Conservation (phyloP, 1,140 invertebrate genomes). For the Probaryconus sp. region DNA sequence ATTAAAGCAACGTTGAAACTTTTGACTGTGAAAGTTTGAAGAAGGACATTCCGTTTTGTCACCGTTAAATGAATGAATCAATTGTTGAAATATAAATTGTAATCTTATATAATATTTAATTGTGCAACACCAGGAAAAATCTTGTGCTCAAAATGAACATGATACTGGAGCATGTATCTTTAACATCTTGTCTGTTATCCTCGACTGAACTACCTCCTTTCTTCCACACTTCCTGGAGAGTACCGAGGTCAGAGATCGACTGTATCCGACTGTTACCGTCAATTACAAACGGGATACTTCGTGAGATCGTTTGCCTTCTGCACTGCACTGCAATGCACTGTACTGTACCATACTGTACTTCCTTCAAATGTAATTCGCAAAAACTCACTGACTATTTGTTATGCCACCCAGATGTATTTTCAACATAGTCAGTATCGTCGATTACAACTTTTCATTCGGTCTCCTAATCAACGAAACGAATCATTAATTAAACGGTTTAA, state of each 20-base stretch:
- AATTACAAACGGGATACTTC: constrained; percentile 60
- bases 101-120: too few species aligned
- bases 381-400: constrained; percentile 11
- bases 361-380: constrained; percentile 25
- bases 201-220: constrained; percentile 52
- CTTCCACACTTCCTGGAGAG: constrained; percentile 60
- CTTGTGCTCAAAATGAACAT: constrained; percentile 23
- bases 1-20: too few species aligned
- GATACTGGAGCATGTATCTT: constrained; percentile 48
- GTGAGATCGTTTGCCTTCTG: constrained; percentile 51
- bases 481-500: too few species aligned
- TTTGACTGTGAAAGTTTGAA: too few species aligned
- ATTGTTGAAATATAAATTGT: too few species aligned
- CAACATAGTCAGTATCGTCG: too few species aligned
- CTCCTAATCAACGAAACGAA: too few species aligned
- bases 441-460: too few species aligned
- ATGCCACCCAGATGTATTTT: background rate
- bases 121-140: too few species aligned
- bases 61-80: too few species aligned
- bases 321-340: constrained; percentile 8
- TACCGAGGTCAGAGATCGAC: constrained; percentile 56
- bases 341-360: constrained; percentile 19
- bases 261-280: constrained; percentile 61
- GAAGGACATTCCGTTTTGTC: too few species aligned
- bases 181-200: constrained; percentile 47